Evolutionary conservation across 35 echinoderm and acorn worm species (phyloP), one percentile per base, ranked within the genome.

Genomic region (Apostichopus californicus): DNA sequence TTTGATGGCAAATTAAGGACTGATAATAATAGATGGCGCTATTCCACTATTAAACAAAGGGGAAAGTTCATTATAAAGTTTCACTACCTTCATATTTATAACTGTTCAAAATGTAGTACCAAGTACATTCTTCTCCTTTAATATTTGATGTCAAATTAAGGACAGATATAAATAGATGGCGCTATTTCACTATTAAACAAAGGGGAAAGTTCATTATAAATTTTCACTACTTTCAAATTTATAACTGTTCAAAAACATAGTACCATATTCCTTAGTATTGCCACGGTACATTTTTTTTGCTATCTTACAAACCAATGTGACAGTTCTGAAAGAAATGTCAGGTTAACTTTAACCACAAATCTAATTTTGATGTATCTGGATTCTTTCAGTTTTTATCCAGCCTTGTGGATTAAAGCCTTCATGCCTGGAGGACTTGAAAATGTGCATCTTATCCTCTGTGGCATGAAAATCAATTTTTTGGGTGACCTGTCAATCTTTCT

Each of bases 401-500:
- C 11, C 64, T 68, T 68, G 64, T 68, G 64, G 64, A 68, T 68
- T 68, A 68, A 14, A 68, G 11, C 64, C 64, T 14, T 18, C 11
- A 68, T 68, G 64, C 18, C 64, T 18, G 18, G 64, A 68, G 64
- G 64, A 18, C 64, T 68, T 10, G 7, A 68, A 68, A 68, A 68
- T 18, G 64, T 68, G 64, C 64, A 68, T 11, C 18, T 68, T 68
- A 68, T 18, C 18, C 64, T 68, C 64, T 68, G 11, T 68, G 64
- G 64, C 64, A 68, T 68, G 64, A 68, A 68, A 68, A 68, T 68
- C 64, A 68, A 68, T 68, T 68, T 68, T 68, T 14, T 68, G 64
- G 64, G 64, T 68, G 64, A 68, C 11, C 64, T 68, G 64, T 68
- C 64, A 68, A 68, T 68, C 64, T 68, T 68, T 68, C 64, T 68